Base-by-base conservation (phyloP, 2,888 invertebrate genomes). In the Zaprionus obscuricornis region DNA sequence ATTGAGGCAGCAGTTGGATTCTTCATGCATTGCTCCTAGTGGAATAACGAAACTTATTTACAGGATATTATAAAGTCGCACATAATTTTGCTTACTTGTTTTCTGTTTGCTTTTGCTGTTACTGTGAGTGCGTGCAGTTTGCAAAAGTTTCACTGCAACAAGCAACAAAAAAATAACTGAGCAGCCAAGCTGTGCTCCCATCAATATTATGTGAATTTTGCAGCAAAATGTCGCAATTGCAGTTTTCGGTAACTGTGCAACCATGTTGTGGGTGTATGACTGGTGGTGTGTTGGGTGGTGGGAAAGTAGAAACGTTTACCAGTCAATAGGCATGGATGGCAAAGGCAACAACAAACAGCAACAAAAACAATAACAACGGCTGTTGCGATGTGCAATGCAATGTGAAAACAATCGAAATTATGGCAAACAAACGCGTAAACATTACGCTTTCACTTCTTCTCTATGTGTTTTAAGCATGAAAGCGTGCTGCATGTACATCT, bases 341-440 rank as follows among this genome's bases (percentile, higher is more conserved):
- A n/a, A n/a, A n/a, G n/a, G n/a, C n/a, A n/a, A 39, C 18, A 18
- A 46, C 42, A 42, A 46, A 26, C 29, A 39, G 29, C 54, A 43
- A 22, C 34, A 36, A 18, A 29, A 29, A 10, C 18, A n/a, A n/a
- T n/a, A n/a, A 13, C 45, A 33, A 16, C 52, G 47, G 54, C 51
- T 49, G 40, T 47, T 42, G 50, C 31, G 49, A 36, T 56, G 58
- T 66, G 55, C 54, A 78, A n/a, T n/a, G n/a, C n/a, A n/a, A n/a
- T n/a, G 84, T 58, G 68, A 79, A 86, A 82, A 82, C 81, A 86
- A 82, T 82, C 86, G 86, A 85, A 82, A 82, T 82, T 82, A 82
- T 84, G 68, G 83, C 81, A 79, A 84, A 84, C 86, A 84, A 83
- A 81, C 75, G 81, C 81, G 84, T 75, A 75, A 81, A 83, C 64